Evolutionary conservation across 2,888 invertebrate species (phyloP).

Genomic region (Oxytorus armatus): DNA sequence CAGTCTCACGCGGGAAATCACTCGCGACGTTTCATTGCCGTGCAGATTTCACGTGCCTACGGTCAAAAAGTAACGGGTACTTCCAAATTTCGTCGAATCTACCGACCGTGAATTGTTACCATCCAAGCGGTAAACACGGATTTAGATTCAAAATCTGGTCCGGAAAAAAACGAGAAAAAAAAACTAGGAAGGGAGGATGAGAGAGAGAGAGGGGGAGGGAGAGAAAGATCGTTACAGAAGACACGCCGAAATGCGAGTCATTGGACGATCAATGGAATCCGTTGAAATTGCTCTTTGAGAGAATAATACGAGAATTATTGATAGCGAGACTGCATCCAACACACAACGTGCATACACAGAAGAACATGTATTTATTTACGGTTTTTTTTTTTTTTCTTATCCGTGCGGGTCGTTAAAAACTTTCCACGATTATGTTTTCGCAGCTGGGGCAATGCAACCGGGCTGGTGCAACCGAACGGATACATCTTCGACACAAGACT

Average conservation of each 20-base stretch:
- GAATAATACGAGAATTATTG: constrained; percentile 38
- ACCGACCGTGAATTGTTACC: constrained; percentile 32
- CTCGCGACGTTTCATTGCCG: neutral
- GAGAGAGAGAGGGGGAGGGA: neutral
- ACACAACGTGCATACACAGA: neutral
- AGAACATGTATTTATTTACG: neutral
- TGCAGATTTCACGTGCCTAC: constrained; percentile 4
- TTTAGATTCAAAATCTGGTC: constrained; percentile 44
- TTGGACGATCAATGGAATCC: constrained; percentile 39
- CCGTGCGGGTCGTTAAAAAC: constrained; percentile 15
- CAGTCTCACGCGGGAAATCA: constrained; percentile 49
- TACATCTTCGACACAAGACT: neutral
- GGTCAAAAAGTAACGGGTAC: neutral
- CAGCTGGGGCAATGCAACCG: constrained; percentile 27
- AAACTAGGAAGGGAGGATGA: neutral
- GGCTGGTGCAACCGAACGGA: too few species aligned
- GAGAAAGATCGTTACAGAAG: constrained; percentile 17
- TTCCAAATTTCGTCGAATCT: constrained; percentile 51
- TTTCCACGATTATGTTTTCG: constrained; percentile 46
- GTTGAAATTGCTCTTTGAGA: constrained; percentile 18
- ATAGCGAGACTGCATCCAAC: constrained; percentile 3
- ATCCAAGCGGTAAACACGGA: too few species aligned
- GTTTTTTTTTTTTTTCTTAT: neutral
- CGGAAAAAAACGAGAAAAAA: neutral
- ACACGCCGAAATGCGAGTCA: constrained; percentile 39